Conservation (phyloP, 2,888 invertebrate species). For the Strigamia crassipes region DNA sequence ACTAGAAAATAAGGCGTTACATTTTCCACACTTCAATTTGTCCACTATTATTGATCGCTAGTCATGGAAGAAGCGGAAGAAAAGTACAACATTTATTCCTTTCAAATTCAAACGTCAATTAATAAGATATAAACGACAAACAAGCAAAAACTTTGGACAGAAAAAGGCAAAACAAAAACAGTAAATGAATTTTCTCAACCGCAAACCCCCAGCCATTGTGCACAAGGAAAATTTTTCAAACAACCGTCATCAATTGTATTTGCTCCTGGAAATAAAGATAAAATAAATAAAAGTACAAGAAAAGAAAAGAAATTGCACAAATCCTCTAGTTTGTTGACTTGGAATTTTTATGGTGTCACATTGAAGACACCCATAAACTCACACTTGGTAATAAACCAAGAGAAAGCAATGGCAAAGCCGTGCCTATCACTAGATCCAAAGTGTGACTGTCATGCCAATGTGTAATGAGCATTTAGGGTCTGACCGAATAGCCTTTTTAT, state of each 20-base stretch:
- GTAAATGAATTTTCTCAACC: not conserved
- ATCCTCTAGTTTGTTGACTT: conserved; percentile 17
- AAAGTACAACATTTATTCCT: not conserved
- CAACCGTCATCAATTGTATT: not conserved
- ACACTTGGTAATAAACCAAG: not conserved
- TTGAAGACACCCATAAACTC: conserved; percentile 20
- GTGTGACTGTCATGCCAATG: conserved; percentile 5
- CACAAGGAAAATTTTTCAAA: not conserved
- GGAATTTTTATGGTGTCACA: conserved; percentile 26
- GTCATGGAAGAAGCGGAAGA: not conserved
- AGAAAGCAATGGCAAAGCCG: conserved; percentile 14
- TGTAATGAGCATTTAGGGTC: conserved; percentile 16
- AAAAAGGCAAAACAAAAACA: not conserved
- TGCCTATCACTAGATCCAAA: conserved; percentile 20
- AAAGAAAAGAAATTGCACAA: not conserved
- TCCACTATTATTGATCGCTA: conserved; percentile 18
- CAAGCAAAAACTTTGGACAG: not conserved
- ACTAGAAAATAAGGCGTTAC: conserved; percentile 29
- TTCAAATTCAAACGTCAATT: not conserved
- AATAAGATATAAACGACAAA: not conserved
- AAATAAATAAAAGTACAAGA: not conserved
- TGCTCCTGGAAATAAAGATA: not conserved
- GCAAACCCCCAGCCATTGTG: not conserved
- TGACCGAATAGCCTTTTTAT: not conserved
- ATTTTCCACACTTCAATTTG: conserved; percentile 24